These are phyloP conservation scores for Trypoxylon attenuatum DNA, from an alignment of 2,888 invertebrate genomes.

Conservation along the genomic window DNA sequence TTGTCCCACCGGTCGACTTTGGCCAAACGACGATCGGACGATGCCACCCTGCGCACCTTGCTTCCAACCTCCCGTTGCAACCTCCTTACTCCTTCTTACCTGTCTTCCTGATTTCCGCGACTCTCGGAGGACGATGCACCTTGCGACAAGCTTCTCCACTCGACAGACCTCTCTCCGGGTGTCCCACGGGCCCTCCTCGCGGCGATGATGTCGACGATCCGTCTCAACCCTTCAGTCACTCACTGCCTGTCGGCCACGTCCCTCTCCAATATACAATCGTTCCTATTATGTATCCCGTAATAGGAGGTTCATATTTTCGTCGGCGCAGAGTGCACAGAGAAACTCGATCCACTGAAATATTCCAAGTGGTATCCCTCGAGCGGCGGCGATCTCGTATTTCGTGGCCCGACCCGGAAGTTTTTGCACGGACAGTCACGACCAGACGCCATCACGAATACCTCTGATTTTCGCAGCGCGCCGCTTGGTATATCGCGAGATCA, in stretches of 20 bases:
- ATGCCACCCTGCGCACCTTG: conserved; percentile 46
- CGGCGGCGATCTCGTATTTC: conserved; percentile 40
- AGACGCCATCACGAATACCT: conserved; percentile 34
- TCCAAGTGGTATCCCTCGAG: conserved; percentile 14
- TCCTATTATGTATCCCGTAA: too few relatives aligned
- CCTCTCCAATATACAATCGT: too few relatives aligned
- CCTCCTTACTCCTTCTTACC: not conserved
- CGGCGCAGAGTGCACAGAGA: conserved; percentile 6
- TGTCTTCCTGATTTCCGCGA: conserved; percentile 4
- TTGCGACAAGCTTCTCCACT: not conserved
- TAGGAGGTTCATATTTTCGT: not conserved
- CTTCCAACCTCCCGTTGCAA: conserved; percentile 10
- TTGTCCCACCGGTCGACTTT: conserved; percentile 42
- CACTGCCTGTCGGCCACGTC: not conserved
- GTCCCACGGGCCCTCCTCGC: not conserved
- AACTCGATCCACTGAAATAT: conserved; percentile 29
- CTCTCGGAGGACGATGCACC: conserved; percentile 5
- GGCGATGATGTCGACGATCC: not conserved
- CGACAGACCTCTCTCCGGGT: not conserved
- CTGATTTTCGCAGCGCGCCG: conserved; percentile 27
- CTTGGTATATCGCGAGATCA: conserved; percentile 9
- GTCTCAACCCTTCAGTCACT: conserved; percentile 8
- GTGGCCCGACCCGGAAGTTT: conserved; percentile 30
- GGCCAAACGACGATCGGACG: conserved; percentile 36
- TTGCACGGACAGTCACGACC: conserved; percentile 35